A percentile compares a stretch with the other conserved stretches of the same genome.
phyloP scores from a whole-genome alignment of 2,113 vertebrate species.

The Leucosticte australis region DNA sequence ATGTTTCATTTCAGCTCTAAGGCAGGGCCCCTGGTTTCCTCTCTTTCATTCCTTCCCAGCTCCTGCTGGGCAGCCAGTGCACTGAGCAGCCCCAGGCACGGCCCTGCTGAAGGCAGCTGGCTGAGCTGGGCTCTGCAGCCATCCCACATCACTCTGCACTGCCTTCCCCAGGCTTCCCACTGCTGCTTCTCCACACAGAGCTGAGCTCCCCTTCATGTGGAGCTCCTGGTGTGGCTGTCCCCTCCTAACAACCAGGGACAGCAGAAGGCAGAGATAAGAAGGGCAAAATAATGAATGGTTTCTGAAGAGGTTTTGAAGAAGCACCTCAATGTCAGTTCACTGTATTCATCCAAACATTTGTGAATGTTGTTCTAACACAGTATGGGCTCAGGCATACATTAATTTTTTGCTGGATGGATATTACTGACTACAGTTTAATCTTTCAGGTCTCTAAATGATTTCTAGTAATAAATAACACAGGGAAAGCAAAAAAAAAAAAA shows the following conservation, averaged over 20 bases:
- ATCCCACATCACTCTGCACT: background rate
- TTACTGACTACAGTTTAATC: background rate
- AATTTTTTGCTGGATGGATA: background rate
- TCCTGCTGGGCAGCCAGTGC: background rate
- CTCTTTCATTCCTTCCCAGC: background rate
- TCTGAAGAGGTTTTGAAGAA: background rate
- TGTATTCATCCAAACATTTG: background rate
- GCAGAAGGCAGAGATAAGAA: background rate
- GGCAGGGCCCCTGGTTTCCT: background rate
- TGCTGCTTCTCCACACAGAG: background rate
- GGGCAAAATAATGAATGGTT: background rate
- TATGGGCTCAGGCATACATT: background rate
- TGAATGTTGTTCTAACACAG: background rate
- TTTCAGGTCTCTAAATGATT: background rate
- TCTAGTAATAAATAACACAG: background rate
- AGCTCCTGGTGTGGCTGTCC: fast-evolving
- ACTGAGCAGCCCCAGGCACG: background rate
- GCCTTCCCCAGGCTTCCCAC: background rate
- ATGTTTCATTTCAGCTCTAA: background rate
- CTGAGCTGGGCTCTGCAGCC: background rate
- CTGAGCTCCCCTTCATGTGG: background rate
- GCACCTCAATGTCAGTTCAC: background rate
- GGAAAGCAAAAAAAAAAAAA: background rate
- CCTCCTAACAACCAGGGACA: fast-evolving
- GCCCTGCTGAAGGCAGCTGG: background rate